phyloP scores from a whole-genome alignment of 2,113 vertebrate genomes.

The Siniperca knerii region DNA sequence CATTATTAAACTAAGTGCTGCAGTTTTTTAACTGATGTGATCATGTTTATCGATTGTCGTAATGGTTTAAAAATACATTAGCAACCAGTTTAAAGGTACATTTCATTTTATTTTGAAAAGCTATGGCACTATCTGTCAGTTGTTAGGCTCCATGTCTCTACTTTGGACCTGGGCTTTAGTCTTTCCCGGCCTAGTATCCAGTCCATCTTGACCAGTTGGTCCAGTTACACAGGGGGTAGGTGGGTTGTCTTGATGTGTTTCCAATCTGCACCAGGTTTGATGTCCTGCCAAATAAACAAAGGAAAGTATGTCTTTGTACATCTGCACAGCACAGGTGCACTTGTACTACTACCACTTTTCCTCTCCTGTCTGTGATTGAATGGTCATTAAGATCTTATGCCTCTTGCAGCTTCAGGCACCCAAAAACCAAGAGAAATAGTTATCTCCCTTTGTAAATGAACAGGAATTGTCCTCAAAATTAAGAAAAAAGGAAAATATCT shows the following conservation, averaged over 20 bases:
- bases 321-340: neutral
- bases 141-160: neutral
- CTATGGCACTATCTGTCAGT: neutral
- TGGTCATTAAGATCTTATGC: neutral
- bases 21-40: neutral
- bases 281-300: neutral
- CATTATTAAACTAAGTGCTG: neutral
- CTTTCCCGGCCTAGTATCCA: neutral
- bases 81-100: neutral
- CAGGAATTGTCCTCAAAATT: neutral
- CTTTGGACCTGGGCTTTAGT: neutral
- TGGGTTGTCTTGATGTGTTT: neutral
- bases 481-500: neutral
- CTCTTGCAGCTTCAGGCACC: neutral
- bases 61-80: neutral
- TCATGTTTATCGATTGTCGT: neutral
- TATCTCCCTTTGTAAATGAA: neutral
- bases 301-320: neutral
- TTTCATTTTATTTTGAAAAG: slow-evolving; percentile 14
- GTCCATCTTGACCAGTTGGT: neutral
- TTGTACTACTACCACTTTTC: neutral
- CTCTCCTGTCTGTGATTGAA: neutral
- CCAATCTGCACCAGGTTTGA: slow-evolving; percentile 2
- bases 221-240: neutral
- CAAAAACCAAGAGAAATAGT: neutral